A percentile compares a stretch with the other conserved stretches of the same genome.
These are phyloP conservation scores for Catalaphyllia jardinei DNA, from an alignment of 64 coral and sea anemone genomes.

Conservation along the genomic window DNA sequence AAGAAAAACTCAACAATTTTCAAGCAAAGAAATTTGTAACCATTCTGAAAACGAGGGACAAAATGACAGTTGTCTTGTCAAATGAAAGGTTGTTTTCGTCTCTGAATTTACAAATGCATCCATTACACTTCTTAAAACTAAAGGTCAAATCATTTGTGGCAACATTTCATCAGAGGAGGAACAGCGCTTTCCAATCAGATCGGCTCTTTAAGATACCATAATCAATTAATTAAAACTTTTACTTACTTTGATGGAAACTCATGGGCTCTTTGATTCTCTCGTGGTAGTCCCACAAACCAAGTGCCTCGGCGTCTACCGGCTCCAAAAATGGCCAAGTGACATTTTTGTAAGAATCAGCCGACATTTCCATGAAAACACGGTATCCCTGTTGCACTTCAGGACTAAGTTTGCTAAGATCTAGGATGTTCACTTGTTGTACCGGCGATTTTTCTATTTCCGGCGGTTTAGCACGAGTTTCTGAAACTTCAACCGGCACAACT, in stretches of 20 bases:
- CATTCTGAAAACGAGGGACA: background rate
- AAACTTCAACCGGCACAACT: conserved; percentile 57
- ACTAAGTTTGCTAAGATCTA: conserved; percentile 81
- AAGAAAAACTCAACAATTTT: background rate
- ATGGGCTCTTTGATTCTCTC: conserved; percentile 90
- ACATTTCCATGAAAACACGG: conserved; percentile 85
- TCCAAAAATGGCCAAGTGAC: conserved; percentile 96
- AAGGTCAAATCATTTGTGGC: background rate
- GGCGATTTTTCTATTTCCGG: conserved; percentile 67
- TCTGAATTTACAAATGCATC: background rate
- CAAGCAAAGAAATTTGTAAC: background rate
- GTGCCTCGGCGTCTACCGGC: conserved; percentile 85
- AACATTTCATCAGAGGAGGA: background rate
- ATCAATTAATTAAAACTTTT: conserved; percentile 13
- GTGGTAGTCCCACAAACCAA: conserved; percentile 96
- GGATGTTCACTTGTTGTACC: conserved; percentile 49
- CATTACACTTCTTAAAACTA: background rate
- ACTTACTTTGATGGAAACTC: conserved; percentile 93
- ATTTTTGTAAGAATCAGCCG: conserved; percentile 84
- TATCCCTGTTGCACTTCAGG: conserved; percentile 96
- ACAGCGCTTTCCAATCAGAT: background rate
- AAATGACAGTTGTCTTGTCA: background rate
- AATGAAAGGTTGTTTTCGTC: background rate
- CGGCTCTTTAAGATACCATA: background rate
- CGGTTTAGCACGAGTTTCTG: conserved; percentile 59